Evolutionary conservation across 2,113 vertebrate species (phyloP), one percentile per base, ranked within the genome.

Genomic region (Ophthalmolycus amberensis): DNA sequence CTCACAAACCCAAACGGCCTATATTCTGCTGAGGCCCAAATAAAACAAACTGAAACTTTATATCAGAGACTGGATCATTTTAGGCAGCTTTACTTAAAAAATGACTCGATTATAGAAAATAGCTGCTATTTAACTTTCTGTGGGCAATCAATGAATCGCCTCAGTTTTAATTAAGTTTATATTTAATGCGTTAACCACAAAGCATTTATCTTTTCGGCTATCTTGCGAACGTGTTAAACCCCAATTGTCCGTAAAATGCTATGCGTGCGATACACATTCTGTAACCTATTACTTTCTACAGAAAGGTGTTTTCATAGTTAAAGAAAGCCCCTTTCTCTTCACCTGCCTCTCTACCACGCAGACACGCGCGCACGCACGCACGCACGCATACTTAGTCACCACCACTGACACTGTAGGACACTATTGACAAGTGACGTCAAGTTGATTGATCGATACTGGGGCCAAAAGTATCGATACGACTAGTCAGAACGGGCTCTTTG

Each of bases 361-460:
- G 5, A 58, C 25, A 32, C 12, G n/a, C n/a, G n/a, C n/a, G n/a
- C n/a, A 9, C 4, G 46, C 15, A 15, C 46, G 9, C 54, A 9
- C 2, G 9, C 76, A 25, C 67, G 16, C 67, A 71, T 20, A 77
- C 32, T 50, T 8, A 16, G 22, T 56, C 71, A n/a, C 40, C 44
- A 40, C 25, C 8, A 32, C 46, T 25, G 64, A 42, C 72, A 22
- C 18, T 6, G 34, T 37, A 27, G 42, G 5, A 58, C 44, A 62
- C 62, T 64, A 80, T 76, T 81, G 82, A 81, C 67, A 82, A 77
- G 66, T 85, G 79, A 89, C 88, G 84, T 87, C 85, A 78, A 48
- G 63, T 29, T 46, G 1, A 42, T 4, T 7, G 46, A 46, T 79
- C 87, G 75, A 91, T 83, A 81, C 74, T 38, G 22, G 56, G 15